Evolutionary conservation across 1,140 invertebrate genomes (phyloP).

Genomic region (Cheumatopsyche charites): DNA sequence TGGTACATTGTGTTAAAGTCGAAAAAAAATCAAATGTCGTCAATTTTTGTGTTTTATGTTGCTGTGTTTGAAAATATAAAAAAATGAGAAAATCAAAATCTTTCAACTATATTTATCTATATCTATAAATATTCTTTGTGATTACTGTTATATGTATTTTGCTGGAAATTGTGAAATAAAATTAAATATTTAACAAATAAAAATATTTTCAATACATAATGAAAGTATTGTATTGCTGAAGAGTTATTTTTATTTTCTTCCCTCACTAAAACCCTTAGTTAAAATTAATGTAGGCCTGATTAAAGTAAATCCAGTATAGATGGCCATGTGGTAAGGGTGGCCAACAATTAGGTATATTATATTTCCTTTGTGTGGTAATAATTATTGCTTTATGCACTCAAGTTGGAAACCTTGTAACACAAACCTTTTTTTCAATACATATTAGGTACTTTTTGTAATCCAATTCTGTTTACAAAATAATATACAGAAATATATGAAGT

Average conservation of each 20-base stretch:
- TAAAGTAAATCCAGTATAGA: too few species aligned
- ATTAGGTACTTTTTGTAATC: too few species aligned
- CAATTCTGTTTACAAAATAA: too few species aligned
- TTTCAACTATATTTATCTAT: constrained; percentile 14
- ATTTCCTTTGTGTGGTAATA: too few species aligned
- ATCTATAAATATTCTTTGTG: constrained; percentile 22
- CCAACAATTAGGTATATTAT: too few species aligned
- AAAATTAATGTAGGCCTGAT: too few species aligned
- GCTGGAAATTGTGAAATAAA: constrained; percentile 26
- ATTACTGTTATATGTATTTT: constrained; percentile 27
- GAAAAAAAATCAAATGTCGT: constrained; percentile 14
- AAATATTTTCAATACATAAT: constrained; percentile 26
- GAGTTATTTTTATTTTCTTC: background rate
- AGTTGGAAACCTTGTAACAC: too few species aligned
- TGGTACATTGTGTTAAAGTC: background rate
- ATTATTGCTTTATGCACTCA: too few species aligned
- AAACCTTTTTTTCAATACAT: too few species aligned
- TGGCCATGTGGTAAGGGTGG: too few species aligned
- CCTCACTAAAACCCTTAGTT: background rate
- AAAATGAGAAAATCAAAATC: background rate
- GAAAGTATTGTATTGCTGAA: constrained; percentile 21
- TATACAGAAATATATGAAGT: too few species aligned
- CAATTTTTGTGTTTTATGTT: constrained; percentile 23
- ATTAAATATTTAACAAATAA: constrained; percentile 20
- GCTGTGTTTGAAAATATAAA: constrained; percentile 10